Percentiles rank a stretch among this genome's conserved stretches.
phyloP scores from a whole-genome alignment of 2,888 invertebrate genomes.

The Laspeyria flexula region DNA sequence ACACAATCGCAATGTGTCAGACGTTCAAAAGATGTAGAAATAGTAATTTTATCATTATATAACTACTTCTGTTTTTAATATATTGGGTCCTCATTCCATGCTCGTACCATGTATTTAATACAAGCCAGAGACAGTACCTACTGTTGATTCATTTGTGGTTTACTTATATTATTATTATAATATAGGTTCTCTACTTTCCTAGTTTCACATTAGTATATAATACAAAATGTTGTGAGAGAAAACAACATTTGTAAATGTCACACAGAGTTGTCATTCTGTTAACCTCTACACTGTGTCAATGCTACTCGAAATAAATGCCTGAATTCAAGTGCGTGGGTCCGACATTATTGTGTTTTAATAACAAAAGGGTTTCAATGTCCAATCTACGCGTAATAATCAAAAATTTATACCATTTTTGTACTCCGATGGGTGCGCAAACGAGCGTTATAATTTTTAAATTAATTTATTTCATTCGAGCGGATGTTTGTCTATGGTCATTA shows the following conservation, averaged over 20 bases:
- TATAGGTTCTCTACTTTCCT: no score
- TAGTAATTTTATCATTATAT: no score
- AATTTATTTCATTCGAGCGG: constrained; percentile 5
- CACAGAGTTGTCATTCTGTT: not conserved
- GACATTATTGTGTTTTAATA: constrained; percentile 33
- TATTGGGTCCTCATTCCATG: no score
- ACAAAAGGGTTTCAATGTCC: constrained; percentile 36
- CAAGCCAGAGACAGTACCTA: no score
- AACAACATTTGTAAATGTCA: not conserved
- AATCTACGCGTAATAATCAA: constrained; percentile 25
- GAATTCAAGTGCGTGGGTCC: constrained; percentile 18
- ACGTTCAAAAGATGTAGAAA: no score
- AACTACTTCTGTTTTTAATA: no score
- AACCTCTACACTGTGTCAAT: constrained; percentile 2
- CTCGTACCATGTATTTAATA: no score
- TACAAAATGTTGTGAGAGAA: no score
- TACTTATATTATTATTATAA: no score
- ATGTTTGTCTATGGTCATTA: constrained; percentile 2
- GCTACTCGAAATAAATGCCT: constrained; percentile 35
- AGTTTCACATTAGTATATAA: no score
- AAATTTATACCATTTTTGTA: constrained; percentile 31
- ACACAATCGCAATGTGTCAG: no score
- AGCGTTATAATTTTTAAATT: constrained; percentile 10
- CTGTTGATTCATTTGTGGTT: no score
- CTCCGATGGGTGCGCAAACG: constrained; percentile 17